Conservation (phyloP, 1,140 invertebrate genomes). For the Temnothorax longispinosus region DNA sequence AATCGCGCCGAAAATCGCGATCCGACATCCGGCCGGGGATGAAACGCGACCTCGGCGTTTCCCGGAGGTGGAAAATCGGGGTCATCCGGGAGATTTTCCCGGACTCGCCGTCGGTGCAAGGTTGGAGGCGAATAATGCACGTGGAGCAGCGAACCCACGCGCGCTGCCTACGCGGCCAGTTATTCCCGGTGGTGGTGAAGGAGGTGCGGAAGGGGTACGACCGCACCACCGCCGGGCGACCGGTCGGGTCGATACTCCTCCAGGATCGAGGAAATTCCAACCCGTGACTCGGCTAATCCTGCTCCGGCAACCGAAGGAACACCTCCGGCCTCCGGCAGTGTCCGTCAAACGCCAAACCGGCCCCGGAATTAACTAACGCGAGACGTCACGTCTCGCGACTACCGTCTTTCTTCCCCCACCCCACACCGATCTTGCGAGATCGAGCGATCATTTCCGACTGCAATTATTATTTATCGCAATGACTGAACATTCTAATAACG, state of each 20-base stretch:
- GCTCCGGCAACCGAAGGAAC: conserved; percentile 27
- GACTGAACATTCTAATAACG: background rate
- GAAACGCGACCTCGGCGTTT: background rate
- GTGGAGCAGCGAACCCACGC: conserved; percentile 63
- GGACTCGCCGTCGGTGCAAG: conserved; percentile 28
- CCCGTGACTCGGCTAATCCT: conserved; percentile 57
- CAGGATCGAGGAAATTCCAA: conserved; percentile 61
- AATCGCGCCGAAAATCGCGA: conserved; percentile 45
- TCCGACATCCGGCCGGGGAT: background rate
- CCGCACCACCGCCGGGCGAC: conserved; percentile 57
- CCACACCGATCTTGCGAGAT: background rate
- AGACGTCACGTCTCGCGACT: background rate
- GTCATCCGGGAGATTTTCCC: conserved; percentile 38
- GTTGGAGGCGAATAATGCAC: conserved; percentile 62
- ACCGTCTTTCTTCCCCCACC: background rate
- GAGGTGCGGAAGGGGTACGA: conserved; percentile 67
- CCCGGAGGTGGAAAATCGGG: conserved; percentile 49
- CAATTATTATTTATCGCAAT: background rate
- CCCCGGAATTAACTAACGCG: conserved; percentile 22
- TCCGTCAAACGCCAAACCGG: conserved; percentile 26
- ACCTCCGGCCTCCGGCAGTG: conserved; percentile 26
- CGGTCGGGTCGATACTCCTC: conserved; percentile 56
- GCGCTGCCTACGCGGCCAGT: conserved; percentile 58
- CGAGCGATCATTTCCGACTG: background rate
- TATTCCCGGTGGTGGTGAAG: conserved; percentile 53